These are phyloP conservation scores for Eucriotettix oculatus DNA, from an alignment of 2,888 invertebrate species.

Conservation along the genomic window DNA sequence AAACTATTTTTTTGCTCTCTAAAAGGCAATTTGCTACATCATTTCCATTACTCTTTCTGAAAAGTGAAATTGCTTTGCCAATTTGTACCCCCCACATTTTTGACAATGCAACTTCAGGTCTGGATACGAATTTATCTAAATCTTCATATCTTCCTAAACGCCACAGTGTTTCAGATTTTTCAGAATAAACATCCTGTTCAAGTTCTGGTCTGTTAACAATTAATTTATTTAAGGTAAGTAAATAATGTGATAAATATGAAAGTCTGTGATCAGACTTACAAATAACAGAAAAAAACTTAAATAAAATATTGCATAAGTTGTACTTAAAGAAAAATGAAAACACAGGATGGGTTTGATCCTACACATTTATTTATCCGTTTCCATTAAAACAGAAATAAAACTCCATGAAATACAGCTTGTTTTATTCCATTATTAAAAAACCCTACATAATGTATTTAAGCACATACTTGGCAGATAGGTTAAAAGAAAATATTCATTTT, in stretches of 20 bases:
- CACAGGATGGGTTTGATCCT: too few relatives aligned
- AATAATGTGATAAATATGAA: neutral
- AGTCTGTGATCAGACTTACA: neutral
- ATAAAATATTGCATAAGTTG: neutral
- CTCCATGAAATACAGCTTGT: too few relatives aligned
- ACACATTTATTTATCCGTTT: too few relatives aligned
- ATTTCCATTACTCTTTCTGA: neutral
- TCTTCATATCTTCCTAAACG: constrained; percentile 69
- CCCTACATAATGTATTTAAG: too few relatives aligned
- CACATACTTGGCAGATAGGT: too few relatives aligned
- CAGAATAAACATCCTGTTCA: constrained; percentile 36
- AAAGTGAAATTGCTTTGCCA: constrained; percentile 35
- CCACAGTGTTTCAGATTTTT: constrained; percentile 74
- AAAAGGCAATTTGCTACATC: neutral
- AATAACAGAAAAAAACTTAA: neutral
- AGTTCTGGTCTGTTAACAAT: constrained; percentile 26
- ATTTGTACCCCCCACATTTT: constrained; percentile 53
- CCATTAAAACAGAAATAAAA: too few relatives aligned
- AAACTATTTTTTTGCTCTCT: neutral
- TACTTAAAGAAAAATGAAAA: too few relatives aligned
- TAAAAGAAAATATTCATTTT: too few relatives aligned
- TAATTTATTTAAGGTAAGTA: neutral
- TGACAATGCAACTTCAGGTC: constrained; percentile 26
- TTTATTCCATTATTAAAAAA: too few relatives aligned
- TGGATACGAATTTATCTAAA: constrained; percentile 42